These are phyloP conservation scores for Argyresthia goedartella DNA, from an alignment of 2,888 invertebrate genomes.

Conservation along the genomic window DNA sequence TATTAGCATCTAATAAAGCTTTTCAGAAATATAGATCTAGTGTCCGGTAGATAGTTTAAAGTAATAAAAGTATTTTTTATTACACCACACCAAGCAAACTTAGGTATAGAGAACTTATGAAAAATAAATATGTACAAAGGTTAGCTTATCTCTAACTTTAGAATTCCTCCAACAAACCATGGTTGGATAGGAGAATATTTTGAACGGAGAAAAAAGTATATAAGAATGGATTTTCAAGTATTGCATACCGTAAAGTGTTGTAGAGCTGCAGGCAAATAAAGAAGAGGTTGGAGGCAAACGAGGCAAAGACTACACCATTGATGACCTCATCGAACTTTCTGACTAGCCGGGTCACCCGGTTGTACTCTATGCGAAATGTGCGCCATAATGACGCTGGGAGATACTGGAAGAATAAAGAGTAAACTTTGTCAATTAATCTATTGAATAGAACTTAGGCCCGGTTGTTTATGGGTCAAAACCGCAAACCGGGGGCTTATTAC, in stretches of 20 bases:
- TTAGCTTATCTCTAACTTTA: not conserved
- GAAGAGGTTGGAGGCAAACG: constrained; percentile 75
- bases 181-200: too few relatives aligned
- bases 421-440: too few relatives aligned
- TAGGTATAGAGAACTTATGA: too few relatives aligned
- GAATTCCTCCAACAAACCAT: not conserved
- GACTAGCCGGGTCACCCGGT: constrained; percentile 68
- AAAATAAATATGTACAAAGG: not conserved
- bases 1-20: too few relatives aligned
- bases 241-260: constrained; percentile 71
- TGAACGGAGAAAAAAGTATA: too few relatives aligned
- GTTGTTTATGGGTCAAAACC: too few relatives aligned
- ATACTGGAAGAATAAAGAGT: constrained; percentile 22
- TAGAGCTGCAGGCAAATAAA: constrained; percentile 78
- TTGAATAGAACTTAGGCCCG: too few relatives aligned
- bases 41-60: too few relatives aligned
- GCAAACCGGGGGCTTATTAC: too few relatives aligned
- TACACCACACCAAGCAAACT: too few relatives aligned
- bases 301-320: constrained; percentile 69
- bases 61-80: too few relatives aligned
- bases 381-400: constrained; percentile 31
- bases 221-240: not conserved
- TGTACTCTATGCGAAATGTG: constrained; percentile 70
- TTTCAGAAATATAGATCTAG: too few relatives aligned
- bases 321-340: constrained; percentile 70